Evolutionary conservation across 1,140 invertebrate genomes (phyloP), one percentile per base, ranked within the genome.

Genomic region (Trichogramma pretiosum): DNA sequence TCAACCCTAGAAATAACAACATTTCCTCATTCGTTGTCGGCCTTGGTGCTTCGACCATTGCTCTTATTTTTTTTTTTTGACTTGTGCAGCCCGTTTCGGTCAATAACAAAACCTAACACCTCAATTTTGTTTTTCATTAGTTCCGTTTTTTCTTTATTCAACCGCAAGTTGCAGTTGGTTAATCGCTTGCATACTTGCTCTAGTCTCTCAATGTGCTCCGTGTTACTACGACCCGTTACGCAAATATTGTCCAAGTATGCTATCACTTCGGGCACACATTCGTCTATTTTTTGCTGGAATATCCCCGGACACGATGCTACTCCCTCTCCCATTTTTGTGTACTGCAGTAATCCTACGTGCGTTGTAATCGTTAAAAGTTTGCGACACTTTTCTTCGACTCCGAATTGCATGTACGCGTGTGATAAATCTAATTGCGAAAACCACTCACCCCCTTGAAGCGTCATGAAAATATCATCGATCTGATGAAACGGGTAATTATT

Each of bases 231-330:
- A 2, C 49, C 49, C 0, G 47, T 45, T 3, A 49, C 24, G 5
- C 32, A 50, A 39, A 54, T 47, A 39, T 54, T 50, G 18, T 54
- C 48, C 11, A 47, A n/a, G 19, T 48, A 54, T 1, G 43, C 46
- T 1, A 37, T 40, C n/a, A 54, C 49, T 11, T 41, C 38, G 32
- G 34, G 57, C 21, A 64, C 30, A 5, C 60, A 38, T 46, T 72
- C 62, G 45, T 74, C 71, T 5, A 60, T 59, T 26, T 55, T 49
- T 53, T 72, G 68, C n/a, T n/a, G n/a, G 52, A 72, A 74, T 38
- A 63, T 66, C 10, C 64, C 64, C 16, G 68, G 65, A 39, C 61
- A 57, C 46, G 58, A 30, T 19, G 52, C 56, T 13, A 62, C 55
- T 2, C 62, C 63, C 36, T 56, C 61, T 5, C 49, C 48, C 48